Base-by-base conservation (phyloP, 2,113 vertebrate genomes). In the Rutilus rutilus region DNA sequence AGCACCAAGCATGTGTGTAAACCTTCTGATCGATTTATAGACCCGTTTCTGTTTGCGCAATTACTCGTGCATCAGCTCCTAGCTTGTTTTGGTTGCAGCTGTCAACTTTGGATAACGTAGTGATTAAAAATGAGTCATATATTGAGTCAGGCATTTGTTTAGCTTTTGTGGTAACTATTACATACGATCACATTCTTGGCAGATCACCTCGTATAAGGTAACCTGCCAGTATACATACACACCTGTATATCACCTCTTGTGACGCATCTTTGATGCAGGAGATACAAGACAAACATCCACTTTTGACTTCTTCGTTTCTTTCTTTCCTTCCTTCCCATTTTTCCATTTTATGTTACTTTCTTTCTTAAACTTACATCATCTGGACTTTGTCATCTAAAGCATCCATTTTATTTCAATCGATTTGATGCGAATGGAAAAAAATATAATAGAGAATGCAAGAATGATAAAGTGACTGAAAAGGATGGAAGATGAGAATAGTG, bases 51-150 rank as follows among this genome's bases (percentile, higher is more conserved):
- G 36, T n/a, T 85, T 21, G 47, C 12, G 76, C 69, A 85, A 77
- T 84, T 65, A 59, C 75, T 52, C 23, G 33, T 83, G 67, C 74
- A 83, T 79, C 62, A 2, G 23, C 39, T 36, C 64, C 62, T 78
- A 39, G 45, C 85, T 83, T 89, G 83, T 79, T 89, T 89, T 85
- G 27, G 54, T 87, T 59, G 59, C 71, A 80, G 65, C 65, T 85
- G 74, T 86, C 86, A 86, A 85, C 47, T 76, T 74, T 75, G 73
- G 57, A 82, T 54, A 87, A 83, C 86, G 54, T 89, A 91, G 93
- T 92, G 90, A 93, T 92, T 92, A 91, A 93, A 92, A 91, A 91
- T 95, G 92, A 94, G 90, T 93, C 92, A 94, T 89, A 93, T 93
- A 93, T 91, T 93, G 92, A 94, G 88, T 93, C 92, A 92, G 91